Conservation (phyloP, 2,113 vertebrate genomes). For the Atherinomorus stipes region DNA sequence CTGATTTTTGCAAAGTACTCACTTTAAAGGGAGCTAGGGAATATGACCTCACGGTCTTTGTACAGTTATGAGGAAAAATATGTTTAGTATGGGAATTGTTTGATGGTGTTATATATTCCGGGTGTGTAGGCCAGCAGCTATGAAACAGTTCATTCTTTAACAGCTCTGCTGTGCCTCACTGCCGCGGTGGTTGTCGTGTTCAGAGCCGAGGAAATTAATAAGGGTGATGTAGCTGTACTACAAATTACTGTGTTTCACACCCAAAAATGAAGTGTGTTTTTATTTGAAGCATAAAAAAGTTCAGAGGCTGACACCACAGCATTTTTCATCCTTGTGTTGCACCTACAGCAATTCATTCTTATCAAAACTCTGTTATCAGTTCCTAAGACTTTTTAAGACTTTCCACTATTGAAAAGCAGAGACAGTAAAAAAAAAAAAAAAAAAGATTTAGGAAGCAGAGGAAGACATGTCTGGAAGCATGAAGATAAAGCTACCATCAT, state of each 20-base stretch:
- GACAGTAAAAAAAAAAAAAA: conserved; percentile 4
- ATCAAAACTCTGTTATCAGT: conserved; percentile 20
- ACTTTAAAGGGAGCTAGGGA: conserved; percentile 57
- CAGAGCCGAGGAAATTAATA: conserved; percentile 26
- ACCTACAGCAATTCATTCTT: conserved; percentile 37
- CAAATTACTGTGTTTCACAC: conserved; percentile 34
- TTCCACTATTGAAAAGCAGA: not conserved
- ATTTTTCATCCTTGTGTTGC: conserved; percentile 36
- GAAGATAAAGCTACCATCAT: conserved; percentile 28
- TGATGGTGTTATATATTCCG: conserved; percentile 62
- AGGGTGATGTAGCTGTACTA: conserved; percentile 18
- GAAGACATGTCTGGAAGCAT: conserved; percentile 26
- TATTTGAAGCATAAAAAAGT: conserved; percentile 34
- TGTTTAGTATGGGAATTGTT: conserved; percentile 59
- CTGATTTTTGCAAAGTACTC: conserved; percentile 43
- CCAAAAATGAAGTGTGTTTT: conserved; percentile 32
- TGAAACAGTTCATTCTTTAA: conserved; percentile 60
- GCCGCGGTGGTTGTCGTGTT: conserved; percentile 11
- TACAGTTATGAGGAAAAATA: conserved; percentile 58
- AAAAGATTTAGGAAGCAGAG: conserved; percentile 18
- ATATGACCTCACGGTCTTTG: conserved; percentile 70
- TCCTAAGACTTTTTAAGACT: conserved; percentile 18
- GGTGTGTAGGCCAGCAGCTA: conserved; percentile 52
- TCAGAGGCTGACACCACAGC: not conserved
- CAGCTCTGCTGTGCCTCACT: conserved; percentile 24